phyloP scores from a whole-genome alignment of 2,797 vertebrate species.

The Echiichthys vipera region DNA sequence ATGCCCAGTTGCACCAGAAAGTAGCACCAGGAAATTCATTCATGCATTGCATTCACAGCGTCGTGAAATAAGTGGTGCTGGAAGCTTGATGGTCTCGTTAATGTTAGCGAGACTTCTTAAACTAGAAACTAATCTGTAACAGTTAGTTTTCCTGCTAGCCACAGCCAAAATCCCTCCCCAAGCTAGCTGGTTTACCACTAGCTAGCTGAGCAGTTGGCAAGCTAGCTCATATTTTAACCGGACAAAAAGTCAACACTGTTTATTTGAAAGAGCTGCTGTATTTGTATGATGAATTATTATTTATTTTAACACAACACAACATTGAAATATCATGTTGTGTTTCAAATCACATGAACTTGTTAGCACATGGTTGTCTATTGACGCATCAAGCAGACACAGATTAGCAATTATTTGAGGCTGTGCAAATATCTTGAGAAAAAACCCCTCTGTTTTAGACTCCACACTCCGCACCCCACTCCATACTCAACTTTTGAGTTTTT shows the following conservation, averaged over 20 bases:
- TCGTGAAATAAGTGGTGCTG: background rate
- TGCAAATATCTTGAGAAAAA: background rate
- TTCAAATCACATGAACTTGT: no score
- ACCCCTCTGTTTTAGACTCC: background rate
- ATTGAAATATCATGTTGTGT: no score
- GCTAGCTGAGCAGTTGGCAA: background rate
- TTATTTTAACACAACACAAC: no score
- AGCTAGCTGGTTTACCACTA: background rate
- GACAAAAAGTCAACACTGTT: background rate
- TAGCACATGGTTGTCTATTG: background rate
- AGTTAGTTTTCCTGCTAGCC: background rate
- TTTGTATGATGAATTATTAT: background rate
- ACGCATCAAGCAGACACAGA: background rate
- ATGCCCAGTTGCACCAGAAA: background rate
- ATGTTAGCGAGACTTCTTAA: background rate
- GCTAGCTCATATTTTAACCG: background rate
- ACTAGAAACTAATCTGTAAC: background rate
- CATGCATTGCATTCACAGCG: no score
- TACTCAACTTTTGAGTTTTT: background rate
- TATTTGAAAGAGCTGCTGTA: background rate
- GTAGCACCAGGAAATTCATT: background rate
- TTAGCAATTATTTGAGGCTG: background rate
- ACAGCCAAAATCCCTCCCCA: background rate
- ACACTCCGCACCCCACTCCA: no score
- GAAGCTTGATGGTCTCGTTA: background rate